Conservation (phyloP, 1,140 invertebrate genomes). For the Ephestia elutella region DNA sequence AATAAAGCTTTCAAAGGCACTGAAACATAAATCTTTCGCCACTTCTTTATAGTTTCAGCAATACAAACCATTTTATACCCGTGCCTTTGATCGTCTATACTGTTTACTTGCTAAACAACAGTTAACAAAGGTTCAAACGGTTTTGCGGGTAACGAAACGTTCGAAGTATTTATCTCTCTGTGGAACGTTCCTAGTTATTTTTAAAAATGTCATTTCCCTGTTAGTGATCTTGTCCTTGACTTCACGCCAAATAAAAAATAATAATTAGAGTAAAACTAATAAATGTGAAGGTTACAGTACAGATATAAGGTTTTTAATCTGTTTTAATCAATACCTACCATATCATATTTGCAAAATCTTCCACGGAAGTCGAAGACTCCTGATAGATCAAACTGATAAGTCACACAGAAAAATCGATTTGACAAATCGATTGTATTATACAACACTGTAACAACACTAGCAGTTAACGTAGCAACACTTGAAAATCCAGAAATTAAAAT, state of each 20-base stretch:
- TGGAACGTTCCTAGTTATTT: conserved; percentile 15
- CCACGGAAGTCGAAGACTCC: conserved; percentile 24
- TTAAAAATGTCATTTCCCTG: conserved; percentile 20
- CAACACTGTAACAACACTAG: conserved; percentile 26
- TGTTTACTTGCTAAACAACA: conserved; percentile 20
- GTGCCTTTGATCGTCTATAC: conserved; percentile 18
- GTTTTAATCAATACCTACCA: conserved; percentile 3
- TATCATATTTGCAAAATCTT: conserved; percentile 20
- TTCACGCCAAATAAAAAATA: conserved; percentile 17
- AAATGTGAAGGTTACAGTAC: background rate
- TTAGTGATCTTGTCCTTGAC: conserved; percentile 21
- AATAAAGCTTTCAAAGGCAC: conserved; percentile 6
- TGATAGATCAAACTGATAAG: conserved; percentile 21
- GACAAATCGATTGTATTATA: conserved; percentile 15
- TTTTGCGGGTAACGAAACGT: conserved; percentile 3
- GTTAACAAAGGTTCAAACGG: conserved; percentile 9
- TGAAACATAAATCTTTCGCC: conserved; percentile 15
- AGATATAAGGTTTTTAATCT: background rate
- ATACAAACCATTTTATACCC: conserved; percentile 14
- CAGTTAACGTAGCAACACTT: conserved; percentile 19
- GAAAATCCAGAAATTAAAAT: conserved; percentile 7
- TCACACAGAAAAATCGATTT: conserved; percentile 17
- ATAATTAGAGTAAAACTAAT: conserved; percentile 10
- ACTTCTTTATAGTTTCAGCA: conserved; percentile 24
- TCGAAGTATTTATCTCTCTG: background rate